Evolutionary conservation across 2,888 invertebrate genomes (phyloP), one percentile per base, ranked within the genome.

Genomic region (Steromphala cineraria): DNA sequence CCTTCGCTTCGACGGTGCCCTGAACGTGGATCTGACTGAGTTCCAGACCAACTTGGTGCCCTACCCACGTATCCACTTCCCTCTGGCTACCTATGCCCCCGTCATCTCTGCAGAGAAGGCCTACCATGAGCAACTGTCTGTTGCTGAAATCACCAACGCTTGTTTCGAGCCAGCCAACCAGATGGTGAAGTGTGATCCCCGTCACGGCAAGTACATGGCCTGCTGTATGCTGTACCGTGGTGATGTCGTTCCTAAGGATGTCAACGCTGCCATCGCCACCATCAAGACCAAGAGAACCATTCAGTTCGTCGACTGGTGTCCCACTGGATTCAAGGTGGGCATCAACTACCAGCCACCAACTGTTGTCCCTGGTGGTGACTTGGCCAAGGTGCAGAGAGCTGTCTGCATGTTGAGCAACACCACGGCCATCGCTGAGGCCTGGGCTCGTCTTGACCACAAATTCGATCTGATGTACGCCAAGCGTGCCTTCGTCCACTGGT

Each of bases 101-200:
- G 97, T 98, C 91, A 97, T 98, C 94, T 97, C 97, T 0, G 97
- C 97, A 82, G 98, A 98, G 94, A 98, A 97, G 94, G 98, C 97
- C 13, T 97, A 97, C 95, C 97, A 98, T 93, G 98, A 98, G 94
- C 97, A 97, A 84, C 84, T 89, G 55, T 85, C 89, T 15, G 91
- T 90, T 67, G 88, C 97, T 53, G 98, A 98, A 94, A 98, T 98
- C 94, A 98, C 98, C 92, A 97, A 98, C 93, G 96, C 97, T 28
- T 98, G 98, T 94, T 84, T 96, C 96, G 53, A 97, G 95, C 93
- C 96, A 90, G 96, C 96, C 87, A 97, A 97, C 93, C 97, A 97
- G 94, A 97, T 97, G 97, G 97, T 97, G 0, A 96, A 96, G 89
- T 97, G 97, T 62, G 86, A 88, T 67, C 86, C 87, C 3, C 83